Percentiles rank a stretch among this genome's conserved stretches.
Conservation (phyloP, 2,888 invertebrate genomes). For the Aproaerema taeniolella region DNA sequence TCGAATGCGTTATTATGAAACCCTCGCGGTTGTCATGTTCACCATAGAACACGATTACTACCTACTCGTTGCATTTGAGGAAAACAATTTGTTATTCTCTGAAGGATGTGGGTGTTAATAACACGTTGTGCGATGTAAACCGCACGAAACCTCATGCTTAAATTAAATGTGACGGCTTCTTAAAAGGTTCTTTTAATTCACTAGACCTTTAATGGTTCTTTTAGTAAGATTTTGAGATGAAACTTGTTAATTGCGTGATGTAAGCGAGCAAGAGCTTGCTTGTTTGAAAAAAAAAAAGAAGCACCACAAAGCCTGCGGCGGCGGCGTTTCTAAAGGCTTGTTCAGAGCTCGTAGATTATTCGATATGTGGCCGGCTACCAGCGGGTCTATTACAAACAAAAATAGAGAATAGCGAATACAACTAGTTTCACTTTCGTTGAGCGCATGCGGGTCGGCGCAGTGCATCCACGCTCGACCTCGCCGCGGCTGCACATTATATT, state of each 20-base stretch:
- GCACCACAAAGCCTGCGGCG: background rate
- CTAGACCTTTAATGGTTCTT: no score
- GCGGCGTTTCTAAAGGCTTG: constrained; percentile 10
- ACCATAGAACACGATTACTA: constrained; percentile 1
- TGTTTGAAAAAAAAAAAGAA: no score
- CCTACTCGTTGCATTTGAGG: constrained; percentile 23
- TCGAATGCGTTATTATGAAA: constrained; percentile 8
- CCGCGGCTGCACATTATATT: constrained; percentile 28
- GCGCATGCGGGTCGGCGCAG: constrained; percentile 47
- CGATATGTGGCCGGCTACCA: constrained; percentile 21
- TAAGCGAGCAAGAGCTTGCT: no score
- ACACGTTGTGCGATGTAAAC: constrained; percentile 31
- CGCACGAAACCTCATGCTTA: constrained; percentile 30
- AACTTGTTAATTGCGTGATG: no score
- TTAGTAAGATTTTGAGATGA: no score
- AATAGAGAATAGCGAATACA: constrained; percentile 47
- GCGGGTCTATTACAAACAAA: constrained; percentile 30
- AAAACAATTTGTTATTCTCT: constrained; percentile 30
- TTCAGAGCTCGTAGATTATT: constrained; percentile 22
- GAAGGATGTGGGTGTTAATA: constrained; percentile 38
- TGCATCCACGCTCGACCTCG: constrained; percentile 37
- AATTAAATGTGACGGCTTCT: no score
- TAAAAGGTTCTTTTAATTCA: no score
- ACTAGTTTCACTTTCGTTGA: constrained; percentile 63
- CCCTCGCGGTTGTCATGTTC: background rate